phyloP scores from a whole-genome alignment of 2,888 invertebrate genomes.

The Stenolophus ochropezus region DNA sequence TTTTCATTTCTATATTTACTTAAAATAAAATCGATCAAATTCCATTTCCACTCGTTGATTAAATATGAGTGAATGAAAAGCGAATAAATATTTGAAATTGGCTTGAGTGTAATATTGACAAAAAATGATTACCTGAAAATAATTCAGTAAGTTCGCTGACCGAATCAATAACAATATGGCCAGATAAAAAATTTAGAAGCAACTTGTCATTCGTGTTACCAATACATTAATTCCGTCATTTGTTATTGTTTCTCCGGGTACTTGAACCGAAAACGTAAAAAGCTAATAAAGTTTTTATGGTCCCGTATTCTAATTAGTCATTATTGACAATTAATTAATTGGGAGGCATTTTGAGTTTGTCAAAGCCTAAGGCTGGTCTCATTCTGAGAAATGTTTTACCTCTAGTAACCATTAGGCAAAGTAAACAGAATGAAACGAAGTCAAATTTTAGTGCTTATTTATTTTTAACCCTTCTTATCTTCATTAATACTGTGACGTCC shows the following conservation, averaged over 20 bases:
- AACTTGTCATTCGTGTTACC: neutral
- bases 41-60: neutral
- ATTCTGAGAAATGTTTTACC: neutral
- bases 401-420: neutral
- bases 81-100: neutral
- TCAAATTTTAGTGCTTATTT: neutral
- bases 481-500: too few species aligned
- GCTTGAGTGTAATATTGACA: neutral
- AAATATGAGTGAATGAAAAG: neutral
- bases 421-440: neutral
- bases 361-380: neutral
- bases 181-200: slow-evolving; percentile 1
- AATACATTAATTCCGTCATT: slow-evolving; percentile 8
- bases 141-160: slow-evolving; percentile 21
- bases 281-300: neutral
- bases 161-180: slow-evolving; percentile 25
- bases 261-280: neutral
- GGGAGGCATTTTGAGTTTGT: neutral
- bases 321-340: slow-evolving; percentile 10
- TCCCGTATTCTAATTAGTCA: neutral
- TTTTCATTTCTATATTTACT: neutral
- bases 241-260: neutral
- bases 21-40: slow-evolving; percentile 3
- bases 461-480: too few species aligned
- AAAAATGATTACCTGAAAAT: slow-evolving; percentile 29